Base-by-base conservation (phyloP, 2,888 invertebrate genomes). In the Labia minor region DNA sequence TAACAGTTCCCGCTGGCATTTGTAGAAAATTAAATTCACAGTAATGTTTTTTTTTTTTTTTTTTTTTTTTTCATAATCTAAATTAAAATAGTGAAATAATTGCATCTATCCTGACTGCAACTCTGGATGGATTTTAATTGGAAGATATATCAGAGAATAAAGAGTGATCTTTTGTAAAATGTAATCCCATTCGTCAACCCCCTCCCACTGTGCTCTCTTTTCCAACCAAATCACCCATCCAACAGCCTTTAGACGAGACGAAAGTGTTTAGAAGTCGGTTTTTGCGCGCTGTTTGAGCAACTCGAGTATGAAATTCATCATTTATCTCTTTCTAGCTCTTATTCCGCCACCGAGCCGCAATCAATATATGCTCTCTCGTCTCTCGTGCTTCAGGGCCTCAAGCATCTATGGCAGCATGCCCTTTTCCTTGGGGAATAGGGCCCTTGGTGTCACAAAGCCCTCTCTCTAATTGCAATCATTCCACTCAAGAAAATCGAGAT, bases 181-280 rank as follows among this genome's bases (percentile, higher is more conserved):
- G 49, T 49, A 49, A 49, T 49, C 49, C 49, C 49, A 11, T n/a
- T n/a, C n/a, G n/a, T n/a, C n/a, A n/a, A n/a, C n/a, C n/a, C n/a
- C n/a, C n/a, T n/a, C n/a, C n/a, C n/a, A n/a, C n/a, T n/a, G n/a
- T n/a, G n/a, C 26, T 8, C 26, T 8, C 4, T 26, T 26, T 26
- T 26, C 26, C 26, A 26, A 8, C 26, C 26, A 26, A 49, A 49
- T 16, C 49, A 49, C 49, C 49, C 49, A 49, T 49, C 49, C 49
- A n/a, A 11, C 3, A 11, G 3, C 49, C 49, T n/a, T n/a, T n/a
- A n/a, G n/a, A 49, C 16, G 6, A 11, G 49, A 49, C 49, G 49
- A 49, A 49, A 49, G 49, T 49, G 49, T 49, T 49, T 49, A 49
- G 49, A 49, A 49, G 49, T 49, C 49, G 49, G 49, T 49, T 49